A percentile compares a stretch with the other conserved stretches of the same genome.
Conservation (phyloP, 2,888 invertebrate genomes). For the Rhagonycha lutea region DNA sequence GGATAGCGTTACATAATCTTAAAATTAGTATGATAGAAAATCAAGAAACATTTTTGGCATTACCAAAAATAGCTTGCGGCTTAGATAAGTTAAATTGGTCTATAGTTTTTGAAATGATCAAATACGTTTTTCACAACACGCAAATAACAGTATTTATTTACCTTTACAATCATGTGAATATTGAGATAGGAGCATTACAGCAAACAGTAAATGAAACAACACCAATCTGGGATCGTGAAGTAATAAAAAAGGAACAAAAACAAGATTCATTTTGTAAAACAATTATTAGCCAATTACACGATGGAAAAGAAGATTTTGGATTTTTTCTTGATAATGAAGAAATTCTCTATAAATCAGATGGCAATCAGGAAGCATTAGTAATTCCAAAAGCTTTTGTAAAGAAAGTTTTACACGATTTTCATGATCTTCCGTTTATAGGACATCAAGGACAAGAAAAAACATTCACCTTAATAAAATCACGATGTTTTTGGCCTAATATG, state of each 20-base stretch:
- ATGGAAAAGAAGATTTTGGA: not conserved
- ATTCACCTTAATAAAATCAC: conserved; percentile 24
- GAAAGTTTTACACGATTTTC: conserved; percentile 30
- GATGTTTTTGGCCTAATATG: conserved; percentile 39
- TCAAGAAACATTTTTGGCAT: not conserved
- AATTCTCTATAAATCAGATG: conserved; percentile 13
- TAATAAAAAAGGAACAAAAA: conserved; percentile 8
- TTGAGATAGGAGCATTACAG: not conserved
- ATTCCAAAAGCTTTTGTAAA: conserved; percentile 13
- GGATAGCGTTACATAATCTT: not conserved
- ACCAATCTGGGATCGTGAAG: conserved; percentile 11
- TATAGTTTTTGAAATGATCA: not conserved
- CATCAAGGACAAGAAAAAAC: conserved; percentile 43
- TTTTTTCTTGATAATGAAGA: conserved; percentile 22
- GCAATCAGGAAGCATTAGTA: conserved; percentile 17
- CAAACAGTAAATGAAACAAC: not conserved
- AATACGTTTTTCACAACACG: conserved; percentile 1
- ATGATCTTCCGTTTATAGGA: conserved; percentile 34
- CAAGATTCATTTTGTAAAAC: conserved; percentile 2
- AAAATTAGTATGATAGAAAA: not conserved
- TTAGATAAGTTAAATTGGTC: not conserved
- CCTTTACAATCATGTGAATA: not conserved
- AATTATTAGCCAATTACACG: not conserved
- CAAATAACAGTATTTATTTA: not conserved
- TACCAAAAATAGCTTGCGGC: not conserved